Evolutionary conservation across 2,113 vertebrate genomes (phyloP).

Genomic region (Lophius piscatorius): DNA sequence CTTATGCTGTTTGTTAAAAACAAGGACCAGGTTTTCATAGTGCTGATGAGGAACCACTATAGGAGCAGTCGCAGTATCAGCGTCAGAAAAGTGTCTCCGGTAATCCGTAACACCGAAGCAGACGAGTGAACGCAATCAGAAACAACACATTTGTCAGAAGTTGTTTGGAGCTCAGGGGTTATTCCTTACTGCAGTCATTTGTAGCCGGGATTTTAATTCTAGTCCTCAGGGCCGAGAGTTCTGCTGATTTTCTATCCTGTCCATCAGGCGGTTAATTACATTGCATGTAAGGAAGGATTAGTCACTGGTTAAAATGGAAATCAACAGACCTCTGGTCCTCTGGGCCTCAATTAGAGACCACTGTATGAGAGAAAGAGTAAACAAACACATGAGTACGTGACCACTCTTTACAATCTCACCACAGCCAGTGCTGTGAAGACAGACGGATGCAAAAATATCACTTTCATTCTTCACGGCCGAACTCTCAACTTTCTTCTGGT

Average conservation of each 20-base stretch:
- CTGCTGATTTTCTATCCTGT: conserved; percentile 31
- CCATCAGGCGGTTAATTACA: conserved; percentile 51
- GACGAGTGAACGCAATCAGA: conserved; percentile 3
- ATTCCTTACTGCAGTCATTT: conserved; percentile 31
- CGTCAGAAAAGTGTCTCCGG: neutral
- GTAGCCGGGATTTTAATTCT: conserved; percentile 28
- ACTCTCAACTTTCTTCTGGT: too few species aligned
- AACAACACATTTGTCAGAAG: conserved; percentile 20
- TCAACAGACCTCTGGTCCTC: conserved; percentile 28
- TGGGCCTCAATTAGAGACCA: conserved; percentile 27
- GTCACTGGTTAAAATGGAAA: conserved; percentile 57
- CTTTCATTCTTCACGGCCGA: too few species aligned
- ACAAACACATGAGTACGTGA: conserved; percentile 26
- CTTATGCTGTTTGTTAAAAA: too few species aligned
- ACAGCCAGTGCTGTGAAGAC: conserved; percentile 17
- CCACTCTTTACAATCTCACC: conserved; percentile 28
- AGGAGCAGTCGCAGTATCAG: neutral
- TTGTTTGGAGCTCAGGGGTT: conserved; percentile 21
- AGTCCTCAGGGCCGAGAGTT: conserved; percentile 36
- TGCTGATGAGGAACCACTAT: neutral
- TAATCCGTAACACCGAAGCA: neutral
- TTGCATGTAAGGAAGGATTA: conserved; percentile 54
- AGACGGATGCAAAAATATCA: too few species aligned
- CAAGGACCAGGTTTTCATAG: neutral
- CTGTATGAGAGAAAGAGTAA: conserved; percentile 25